These are phyloP conservation scores for Chironomus tepperi DNA, from an alignment of 1,140 invertebrate genomes.

Conservation along the genomic window DNA sequence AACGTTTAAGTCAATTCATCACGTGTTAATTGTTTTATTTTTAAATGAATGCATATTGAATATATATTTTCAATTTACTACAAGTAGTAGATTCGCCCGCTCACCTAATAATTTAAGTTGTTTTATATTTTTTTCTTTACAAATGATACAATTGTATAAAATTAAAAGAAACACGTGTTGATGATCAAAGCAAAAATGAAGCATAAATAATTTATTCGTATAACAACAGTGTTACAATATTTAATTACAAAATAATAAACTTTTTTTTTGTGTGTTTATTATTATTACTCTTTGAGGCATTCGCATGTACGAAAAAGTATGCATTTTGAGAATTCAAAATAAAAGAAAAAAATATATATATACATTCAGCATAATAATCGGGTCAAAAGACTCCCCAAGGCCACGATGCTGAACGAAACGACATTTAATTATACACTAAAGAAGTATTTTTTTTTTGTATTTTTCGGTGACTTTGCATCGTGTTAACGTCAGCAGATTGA, in stretches of 20 bases:
- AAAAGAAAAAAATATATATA: too few relatives aligned
- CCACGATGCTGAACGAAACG: background rate
- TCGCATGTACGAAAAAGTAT: background rate
- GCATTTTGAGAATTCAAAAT: background rate
- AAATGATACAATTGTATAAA: background rate
- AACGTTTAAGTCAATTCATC: background rate
- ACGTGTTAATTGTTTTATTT: background rate
- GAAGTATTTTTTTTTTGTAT: too few relatives aligned
- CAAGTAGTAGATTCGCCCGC: background rate
- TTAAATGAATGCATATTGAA: background rate
- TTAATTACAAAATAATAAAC: conserved; percentile 2
- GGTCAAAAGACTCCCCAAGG: conserved; percentile 5
- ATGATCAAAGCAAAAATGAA: background rate
- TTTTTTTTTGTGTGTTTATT: background rate
- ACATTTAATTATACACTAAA: too few relatives aligned
- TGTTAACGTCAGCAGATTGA: too few relatives aligned
- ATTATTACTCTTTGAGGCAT: background rate
- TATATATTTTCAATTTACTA: background rate
- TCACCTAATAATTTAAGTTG: too few relatives aligned
- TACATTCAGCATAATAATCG: background rate
- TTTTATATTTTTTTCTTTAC: background rate
- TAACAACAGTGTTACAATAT: background rate
- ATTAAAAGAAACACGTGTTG: background rate
- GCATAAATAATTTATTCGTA: background rate
- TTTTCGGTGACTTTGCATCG: too few relatives aligned